A percentile compares a stretch with the other conserved stretches of the same genome.
phyloP scores from a whole-genome alignment of 2,113 vertebrate genomes.

The Reinhardtius hippoglossoides region DNA sequence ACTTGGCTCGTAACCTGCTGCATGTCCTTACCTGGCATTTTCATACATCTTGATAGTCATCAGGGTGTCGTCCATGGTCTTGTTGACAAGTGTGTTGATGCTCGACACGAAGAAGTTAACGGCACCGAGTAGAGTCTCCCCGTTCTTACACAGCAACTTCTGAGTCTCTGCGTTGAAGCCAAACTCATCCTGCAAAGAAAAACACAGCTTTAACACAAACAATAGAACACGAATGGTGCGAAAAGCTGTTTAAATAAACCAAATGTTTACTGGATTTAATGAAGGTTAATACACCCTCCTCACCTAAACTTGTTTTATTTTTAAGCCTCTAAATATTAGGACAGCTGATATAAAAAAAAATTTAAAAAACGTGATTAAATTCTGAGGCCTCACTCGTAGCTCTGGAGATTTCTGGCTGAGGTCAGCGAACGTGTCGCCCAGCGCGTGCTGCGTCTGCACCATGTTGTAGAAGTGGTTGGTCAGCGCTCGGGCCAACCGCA shows the following conservation, averaged over 20 bases:
- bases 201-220: neutral
- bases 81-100: slow-evolving; percentile 97
- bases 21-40: slow-evolving; percentile 87
- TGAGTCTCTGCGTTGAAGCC: slow-evolving; percentile 98
- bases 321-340: too few relatives aligned
- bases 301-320: too few relatives aligned
- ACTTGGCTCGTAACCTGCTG: neutral
- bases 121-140: slow-evolving; percentile 94
- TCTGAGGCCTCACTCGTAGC: slow-evolving; percentile 85
- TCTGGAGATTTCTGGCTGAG: slow-evolving; percentile 99
- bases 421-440: slow-evolving; percentile 95
- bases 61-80: slow-evolving; percentile 98
- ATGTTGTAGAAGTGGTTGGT: slow-evolving; percentile 97
- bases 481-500: slow-evolving; percentile 90
- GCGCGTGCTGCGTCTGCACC: slow-evolving; percentile 95
- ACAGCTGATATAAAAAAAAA: neutral
- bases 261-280: neutral
- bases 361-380: neutral
- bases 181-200: slow-evolving; percentile 90
- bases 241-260: neutral
- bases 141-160: slow-evolving; percentile 96
- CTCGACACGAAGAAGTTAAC: slow-evolving; percentile 98
- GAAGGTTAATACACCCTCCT: too few relatives aligned
- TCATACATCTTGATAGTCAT: slow-evolving; percentile 97
- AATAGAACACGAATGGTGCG: neutral